Evolutionary conservation across 2,113 vertebrate genomes (phyloP).

Genomic region (Caretta caretta): DNA sequence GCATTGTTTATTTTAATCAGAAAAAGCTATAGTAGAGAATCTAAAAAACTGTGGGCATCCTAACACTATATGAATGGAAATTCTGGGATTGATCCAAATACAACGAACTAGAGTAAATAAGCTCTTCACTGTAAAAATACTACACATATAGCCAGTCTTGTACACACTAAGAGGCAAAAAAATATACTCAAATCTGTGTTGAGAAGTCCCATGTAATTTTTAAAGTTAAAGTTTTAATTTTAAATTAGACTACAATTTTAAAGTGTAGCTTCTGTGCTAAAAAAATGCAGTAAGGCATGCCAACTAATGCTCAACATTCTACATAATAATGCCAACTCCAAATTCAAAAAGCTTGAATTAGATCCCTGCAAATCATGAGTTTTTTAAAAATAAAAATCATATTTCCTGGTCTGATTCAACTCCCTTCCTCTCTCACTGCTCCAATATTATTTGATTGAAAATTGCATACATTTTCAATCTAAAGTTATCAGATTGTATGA

Average conservation of each 20-base stretch:
- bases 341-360: neutral
- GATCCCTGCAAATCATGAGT: neutral
- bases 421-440: neutral
- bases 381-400: neutral
- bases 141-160: neutral
- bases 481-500: neutral
- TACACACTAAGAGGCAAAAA: neutral
- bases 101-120: neutral
- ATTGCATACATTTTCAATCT: neutral
- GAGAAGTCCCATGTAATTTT: neutral
- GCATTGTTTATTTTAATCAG: neutral
- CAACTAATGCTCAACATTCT: neutral
- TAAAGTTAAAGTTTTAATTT: neutral
- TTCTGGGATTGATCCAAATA: neutral
- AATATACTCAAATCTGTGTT: neutral
- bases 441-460: neutral
- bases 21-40: neutral
- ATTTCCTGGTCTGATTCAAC: neutral
- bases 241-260: neutral
- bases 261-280: neutral
- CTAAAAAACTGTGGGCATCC: neutral
- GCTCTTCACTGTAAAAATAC: neutral
- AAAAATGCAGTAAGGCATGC: neutral
- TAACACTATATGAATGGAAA: neutral
- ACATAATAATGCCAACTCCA: neutral